Evolutionary conservation across 2,888 invertebrate genomes (phyloP).

Genomic region (Pristionchus exspectatus): DNA sequence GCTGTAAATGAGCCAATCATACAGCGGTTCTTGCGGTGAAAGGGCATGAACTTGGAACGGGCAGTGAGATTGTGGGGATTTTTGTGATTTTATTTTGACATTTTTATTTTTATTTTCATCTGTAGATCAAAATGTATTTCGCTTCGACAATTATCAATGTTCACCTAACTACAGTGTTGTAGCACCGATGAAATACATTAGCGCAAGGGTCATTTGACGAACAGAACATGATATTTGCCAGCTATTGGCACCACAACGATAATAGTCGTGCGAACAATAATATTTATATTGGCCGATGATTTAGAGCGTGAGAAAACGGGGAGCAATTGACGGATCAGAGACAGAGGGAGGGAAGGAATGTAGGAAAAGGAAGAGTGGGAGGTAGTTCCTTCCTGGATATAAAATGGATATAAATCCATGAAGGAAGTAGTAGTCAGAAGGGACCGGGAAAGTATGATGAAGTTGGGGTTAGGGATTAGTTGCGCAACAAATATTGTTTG

Average conservation of each 20-base stretch:
- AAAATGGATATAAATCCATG: no score
- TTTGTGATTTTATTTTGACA: neutral
- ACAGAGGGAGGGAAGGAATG: neutral
- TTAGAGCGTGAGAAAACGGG: neutral
- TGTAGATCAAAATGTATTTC: no score
- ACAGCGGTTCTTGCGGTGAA: neutral
- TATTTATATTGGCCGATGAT: neutral
- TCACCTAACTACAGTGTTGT: neutral
- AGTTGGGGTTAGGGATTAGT: no score
- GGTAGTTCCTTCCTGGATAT: constrained; percentile 22
- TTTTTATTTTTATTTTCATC: no score
- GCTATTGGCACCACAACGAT: no score
- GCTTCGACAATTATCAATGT: no score
- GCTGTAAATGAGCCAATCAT: constrained; percentile 4
- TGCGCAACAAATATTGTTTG: no score
- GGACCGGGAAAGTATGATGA: no score
- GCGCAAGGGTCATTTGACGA: no score
- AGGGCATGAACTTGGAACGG: neutral
- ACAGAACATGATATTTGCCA: no score
- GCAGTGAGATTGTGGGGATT: neutral
- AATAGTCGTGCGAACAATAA: neutral
- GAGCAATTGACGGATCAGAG: neutral
- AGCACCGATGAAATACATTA: neutral
- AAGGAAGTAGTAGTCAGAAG: neutral
- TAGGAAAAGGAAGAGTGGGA: neutral